Evolutionary conservation across 30 jellyfish, hydroid and myxozoan genomes (phyloP), one percentile per base, ranked within the genome.

Genomic region (Aurelia sp.): DNA sequence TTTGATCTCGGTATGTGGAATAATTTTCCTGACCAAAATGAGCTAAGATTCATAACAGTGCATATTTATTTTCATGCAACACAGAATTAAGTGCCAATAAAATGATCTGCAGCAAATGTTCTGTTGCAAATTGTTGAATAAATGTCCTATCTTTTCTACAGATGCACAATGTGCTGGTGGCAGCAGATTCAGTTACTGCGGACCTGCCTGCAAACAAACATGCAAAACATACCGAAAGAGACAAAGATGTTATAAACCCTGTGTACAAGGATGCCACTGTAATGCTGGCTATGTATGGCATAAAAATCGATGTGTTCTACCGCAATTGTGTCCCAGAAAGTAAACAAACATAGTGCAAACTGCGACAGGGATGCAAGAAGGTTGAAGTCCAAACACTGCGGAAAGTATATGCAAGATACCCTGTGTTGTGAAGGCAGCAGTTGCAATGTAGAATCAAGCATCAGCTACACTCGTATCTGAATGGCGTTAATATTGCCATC

Each of bases 221-320:
- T 92, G 98, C 41, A 74, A 80, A 19, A 67, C 82, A 7, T 50
- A 20, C 17, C 47, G 73, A 13, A 51, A 58, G 20, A 41, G 78
- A 50, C 51, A 53, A 20, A 82, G 82, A 22, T 78, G 91, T 71
- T 13, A 86, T 31, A 92, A 65, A 60, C 90, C 90, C 17, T 92
- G 98, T 88, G 97, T 87, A 3, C 94, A 94, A 51, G 98, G 98
- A 4, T 92, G 98, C 72, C 98, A 92, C 62, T 92, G 98, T 63
- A 97, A 94, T 73, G 98, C 97, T 50, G 98, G 98, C 30, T 67
- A 40, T 27, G 87, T 87, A n/a, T 92, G 98, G 98, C 91, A 86
- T 59, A 61, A 57, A 38, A 80, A 82, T 69, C 73, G 92, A 61
- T 92, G 98, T 76, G 75, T 92, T 15, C 44, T 67, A 51, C 95